These are phyloP conservation scores for Rhagonycha fulva DNA, from an alignment of 2,888 invertebrate species.

Conservation along the genomic window DNA sequence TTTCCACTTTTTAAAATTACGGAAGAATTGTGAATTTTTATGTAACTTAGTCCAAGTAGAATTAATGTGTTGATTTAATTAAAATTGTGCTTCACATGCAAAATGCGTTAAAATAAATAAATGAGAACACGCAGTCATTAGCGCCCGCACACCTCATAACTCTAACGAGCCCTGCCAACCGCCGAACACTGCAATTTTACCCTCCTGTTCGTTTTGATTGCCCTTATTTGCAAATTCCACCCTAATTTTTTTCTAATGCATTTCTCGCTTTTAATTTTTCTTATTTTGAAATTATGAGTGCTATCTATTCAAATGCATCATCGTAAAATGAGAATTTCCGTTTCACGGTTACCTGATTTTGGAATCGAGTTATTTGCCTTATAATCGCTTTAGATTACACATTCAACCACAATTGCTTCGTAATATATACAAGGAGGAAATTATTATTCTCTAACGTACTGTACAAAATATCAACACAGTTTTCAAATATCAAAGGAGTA, in stretches of 20 bases:
- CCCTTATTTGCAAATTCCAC: slow-evolving; percentile 29
- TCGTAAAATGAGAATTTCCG: no score
- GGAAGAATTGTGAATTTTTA: not conserved
- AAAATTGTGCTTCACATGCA: slow-evolving; percentile 26
- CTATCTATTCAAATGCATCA: not conserved
- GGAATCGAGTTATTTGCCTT: no score
- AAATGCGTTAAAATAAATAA: slow-evolving; percentile 32
- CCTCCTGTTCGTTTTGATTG: slow-evolving; percentile 19
- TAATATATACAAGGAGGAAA: no score
- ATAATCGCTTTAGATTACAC: no score
- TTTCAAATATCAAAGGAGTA: no score
- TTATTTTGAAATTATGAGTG: not conserved
- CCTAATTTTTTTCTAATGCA: not conserved
- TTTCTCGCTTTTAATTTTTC: not conserved
- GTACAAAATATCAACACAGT: no score
- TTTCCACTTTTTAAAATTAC: not conserved
- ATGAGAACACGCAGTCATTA: slow-evolving; percentile 25
- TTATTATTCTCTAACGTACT: no score
- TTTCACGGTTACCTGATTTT: no score
- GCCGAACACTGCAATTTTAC: slow-evolving; percentile 23
- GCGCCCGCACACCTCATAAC: slow-evolving; percentile 26
- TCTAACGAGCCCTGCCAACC: slow-evolving; percentile 21
- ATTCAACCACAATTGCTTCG: no score
- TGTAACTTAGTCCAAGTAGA: not conserved
- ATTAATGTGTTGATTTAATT: slow-evolving; percentile 19